Conservation (phyloP, 2,113 vertebrate genomes). For the Canis aureus region DNA sequence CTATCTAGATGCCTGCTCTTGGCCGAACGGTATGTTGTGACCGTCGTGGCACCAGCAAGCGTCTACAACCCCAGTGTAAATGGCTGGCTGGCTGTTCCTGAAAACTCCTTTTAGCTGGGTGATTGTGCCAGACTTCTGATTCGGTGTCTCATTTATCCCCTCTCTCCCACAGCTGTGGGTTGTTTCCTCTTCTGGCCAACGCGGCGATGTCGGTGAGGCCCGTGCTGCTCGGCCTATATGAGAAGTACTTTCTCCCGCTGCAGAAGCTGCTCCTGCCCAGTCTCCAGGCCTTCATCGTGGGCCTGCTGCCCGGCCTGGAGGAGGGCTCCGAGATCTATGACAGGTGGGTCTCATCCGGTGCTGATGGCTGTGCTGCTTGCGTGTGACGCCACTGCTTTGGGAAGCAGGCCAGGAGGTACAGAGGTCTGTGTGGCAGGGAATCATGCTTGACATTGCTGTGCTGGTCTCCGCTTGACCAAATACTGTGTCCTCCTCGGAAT, state of each 20-base stretch:
- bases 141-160: accelerated
- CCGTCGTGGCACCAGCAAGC: accelerated
- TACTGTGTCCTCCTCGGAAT: accelerated
- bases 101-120: background rate
- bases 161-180: slow-evolving; percentile 90
- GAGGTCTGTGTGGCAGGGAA: accelerated
- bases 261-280: slow-evolving; percentile 96
- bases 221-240: slow-evolving; percentile 94
- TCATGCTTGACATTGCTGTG: background rate
- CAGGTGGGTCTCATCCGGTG: slow-evolving; percentile 78
- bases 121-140: background rate
- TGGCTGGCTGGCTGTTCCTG: background rate
- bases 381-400: accelerated
- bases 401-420: accelerated
- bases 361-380: accelerated
- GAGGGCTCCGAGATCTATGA: slow-evolving; percentile 98
- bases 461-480: no score
- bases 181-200: slow-evolving; percentile 96
- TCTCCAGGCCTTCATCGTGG: slow-evolving; percentile 96
- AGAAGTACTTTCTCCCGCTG: slow-evolving; percentile 97
- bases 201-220: slow-evolving; percentile 97
- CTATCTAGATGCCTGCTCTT: no score
- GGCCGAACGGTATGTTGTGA: accelerated
- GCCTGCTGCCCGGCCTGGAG: slow-evolving; percentile 96
- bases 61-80: accelerated